Conservation (phyloP, 2,113 vertebrate species). For the Prietella phreatophila region DNA sequence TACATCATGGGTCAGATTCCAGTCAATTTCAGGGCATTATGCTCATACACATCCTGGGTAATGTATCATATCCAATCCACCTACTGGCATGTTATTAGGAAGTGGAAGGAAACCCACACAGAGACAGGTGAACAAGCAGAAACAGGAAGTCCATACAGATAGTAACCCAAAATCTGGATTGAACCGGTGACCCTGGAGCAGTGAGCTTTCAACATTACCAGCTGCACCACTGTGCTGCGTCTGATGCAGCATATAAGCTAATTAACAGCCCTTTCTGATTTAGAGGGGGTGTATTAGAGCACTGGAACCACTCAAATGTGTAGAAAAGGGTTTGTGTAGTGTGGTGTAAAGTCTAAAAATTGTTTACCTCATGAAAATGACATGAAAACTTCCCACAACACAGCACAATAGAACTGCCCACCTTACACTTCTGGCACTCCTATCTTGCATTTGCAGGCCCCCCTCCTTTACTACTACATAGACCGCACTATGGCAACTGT, state of each 20-base stretch:
- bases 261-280: slow-evolving; percentile 1
- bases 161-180: slow-evolving; percentile 9
- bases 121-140: background rate
- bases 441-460: background rate
- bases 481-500: background rate
- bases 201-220: slow-evolving; percentile 16
- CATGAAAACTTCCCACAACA: background rate
- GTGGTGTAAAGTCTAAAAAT: background rate
- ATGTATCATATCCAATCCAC: background rate
- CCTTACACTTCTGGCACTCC: background rate
- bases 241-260: slow-evolving; percentile 7
- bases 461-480: background rate
- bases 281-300: background rate
- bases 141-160: background rate
- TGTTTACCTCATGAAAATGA: background rate
- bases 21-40: background rate
- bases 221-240: background rate
- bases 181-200: slow-evolving; percentile 17
- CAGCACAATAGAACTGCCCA: background rate
- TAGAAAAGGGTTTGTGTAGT: background rate
- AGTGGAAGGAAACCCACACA: background rate
- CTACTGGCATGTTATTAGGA: background rate
- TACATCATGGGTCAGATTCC: background rate
- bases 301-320: background rate
- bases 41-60: background rate